Evolutionary conservation across 2,113 vertebrate species (phyloP).

Genomic region (Burhinus bistriatus): DNA sequence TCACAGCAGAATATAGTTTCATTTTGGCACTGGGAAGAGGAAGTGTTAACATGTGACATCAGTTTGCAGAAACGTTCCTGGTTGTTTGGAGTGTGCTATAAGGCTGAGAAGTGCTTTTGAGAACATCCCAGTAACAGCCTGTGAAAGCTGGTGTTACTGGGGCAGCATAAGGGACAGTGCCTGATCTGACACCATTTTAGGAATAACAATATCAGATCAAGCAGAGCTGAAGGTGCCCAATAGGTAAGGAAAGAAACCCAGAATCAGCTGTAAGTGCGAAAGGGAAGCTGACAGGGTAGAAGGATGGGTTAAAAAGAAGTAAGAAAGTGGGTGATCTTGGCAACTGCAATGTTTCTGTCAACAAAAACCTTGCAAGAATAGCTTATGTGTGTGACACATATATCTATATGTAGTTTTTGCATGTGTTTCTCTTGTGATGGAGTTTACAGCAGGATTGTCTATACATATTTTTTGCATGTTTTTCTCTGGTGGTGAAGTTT

Average conservation of each 20-base stretch:
- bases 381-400: background rate
- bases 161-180: background rate
- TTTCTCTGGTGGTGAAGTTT: background rate
- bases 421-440: background rate
- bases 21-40: background rate
- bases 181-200: background rate
- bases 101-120: background rate
- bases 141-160: background rate
- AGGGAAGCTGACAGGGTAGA: background rate
- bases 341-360: background rate
- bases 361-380: background rate
- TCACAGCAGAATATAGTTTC: background rate
- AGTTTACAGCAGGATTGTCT: background rate
- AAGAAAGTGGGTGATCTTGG: background rate
- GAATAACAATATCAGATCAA: background rate
- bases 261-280: background rate
- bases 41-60: background rate
- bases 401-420: background rate
- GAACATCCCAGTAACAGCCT: background rate
- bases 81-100: background rate
- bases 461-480: background rate
- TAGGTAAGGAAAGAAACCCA: fast-evolving
- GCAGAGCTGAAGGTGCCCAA: background rate
- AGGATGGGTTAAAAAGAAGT: background rate
- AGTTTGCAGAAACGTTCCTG: background rate